Conservation (phyloP, 2,797 vertebrate genomes). For the Anomalospiza imberbis region DNA sequence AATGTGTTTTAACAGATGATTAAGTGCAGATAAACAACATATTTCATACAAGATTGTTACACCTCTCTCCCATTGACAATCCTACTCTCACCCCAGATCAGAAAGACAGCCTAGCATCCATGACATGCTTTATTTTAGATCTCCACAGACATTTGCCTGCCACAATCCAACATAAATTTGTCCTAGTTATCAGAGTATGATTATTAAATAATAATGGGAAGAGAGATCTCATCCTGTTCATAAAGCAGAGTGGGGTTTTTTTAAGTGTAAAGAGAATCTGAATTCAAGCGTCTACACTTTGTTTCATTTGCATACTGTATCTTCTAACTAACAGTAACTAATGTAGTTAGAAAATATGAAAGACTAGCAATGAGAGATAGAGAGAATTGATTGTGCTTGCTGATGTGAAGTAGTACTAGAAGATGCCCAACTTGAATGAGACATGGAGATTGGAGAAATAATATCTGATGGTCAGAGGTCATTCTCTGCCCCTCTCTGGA, state of each 20-base stretch:
- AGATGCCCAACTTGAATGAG: background rate
- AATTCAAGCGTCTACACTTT: background rate
- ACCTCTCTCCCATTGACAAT: background rate
- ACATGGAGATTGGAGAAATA: accelerated
- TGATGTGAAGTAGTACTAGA: background rate
- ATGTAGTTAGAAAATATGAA: background rate
- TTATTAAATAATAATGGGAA: background rate
- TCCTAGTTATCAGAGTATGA: background rate
- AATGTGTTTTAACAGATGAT: background rate
- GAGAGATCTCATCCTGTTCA: background rate
- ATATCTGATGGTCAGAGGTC: background rate
- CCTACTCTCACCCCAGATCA: background rate
- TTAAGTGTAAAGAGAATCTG: background rate
- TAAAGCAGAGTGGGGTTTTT: background rate
- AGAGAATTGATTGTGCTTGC: background rate
- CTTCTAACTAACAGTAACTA: background rate
- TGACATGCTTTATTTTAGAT: background rate
- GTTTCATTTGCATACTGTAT: background rate
- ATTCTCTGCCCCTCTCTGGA: background rate
- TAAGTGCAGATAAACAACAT: background rate
- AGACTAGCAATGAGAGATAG: background rate
- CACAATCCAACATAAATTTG: background rate
- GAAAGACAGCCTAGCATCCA: background rate
- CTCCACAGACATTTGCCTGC: background rate
- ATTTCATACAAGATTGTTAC: background rate